These are phyloP conservation scores for Semicossyphus pulcher DNA, from an alignment of 2,113 vertebrate genomes.

Conservation along the genomic window DNA sequence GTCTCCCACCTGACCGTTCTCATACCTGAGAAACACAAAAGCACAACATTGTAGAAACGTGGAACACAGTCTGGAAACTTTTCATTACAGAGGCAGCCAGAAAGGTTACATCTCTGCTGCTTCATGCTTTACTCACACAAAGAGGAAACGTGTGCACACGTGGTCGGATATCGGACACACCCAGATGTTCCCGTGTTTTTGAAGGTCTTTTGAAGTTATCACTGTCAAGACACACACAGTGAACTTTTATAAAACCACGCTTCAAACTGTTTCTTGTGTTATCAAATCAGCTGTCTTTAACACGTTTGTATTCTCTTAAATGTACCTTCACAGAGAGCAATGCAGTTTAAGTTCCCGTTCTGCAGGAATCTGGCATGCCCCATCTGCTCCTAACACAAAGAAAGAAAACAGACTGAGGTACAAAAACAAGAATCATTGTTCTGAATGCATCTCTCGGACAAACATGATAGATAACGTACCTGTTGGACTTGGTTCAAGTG, in stretches of 20 bases:
- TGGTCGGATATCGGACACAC: conserved; percentile 94
- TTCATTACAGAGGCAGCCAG: not conserved
- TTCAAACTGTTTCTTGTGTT: not conserved
- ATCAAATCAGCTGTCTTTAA: not conserved
- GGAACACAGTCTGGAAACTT: not conserved
- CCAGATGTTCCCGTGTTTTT: conserved; percentile 98
- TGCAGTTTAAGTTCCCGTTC: conserved; percentile 95
- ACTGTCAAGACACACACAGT: conserved; percentile 81
- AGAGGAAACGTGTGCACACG: conserved; percentile 98
- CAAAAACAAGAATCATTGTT: not conserved
- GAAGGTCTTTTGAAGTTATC: conserved; percentile 95
- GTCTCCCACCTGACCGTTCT: conserved; percentile 96
- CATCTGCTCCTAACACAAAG: conserved; percentile 83
- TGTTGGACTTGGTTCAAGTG: conserved; percentile 91
- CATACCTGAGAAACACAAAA: conserved; percentile 86
- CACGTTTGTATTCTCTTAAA: not conserved
- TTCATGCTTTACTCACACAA: conserved; percentile 89
- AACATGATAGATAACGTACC: conserved; percentile 76
- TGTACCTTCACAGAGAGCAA: conserved; percentile 97
- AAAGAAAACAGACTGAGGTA: conserved; percentile 4
- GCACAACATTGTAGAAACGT: not conserved
- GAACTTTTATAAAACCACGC: not conserved
- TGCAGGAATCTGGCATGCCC: conserved; percentile 92
- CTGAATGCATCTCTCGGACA: not conserved
- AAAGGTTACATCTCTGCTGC: not conserved